A percentile compares a stretch with the other conserved stretches of the same genome.
Evolutionary conservation across 2,113 vertebrate species (phyloP).

Genomic region (Camelus bactrianus): DNA sequence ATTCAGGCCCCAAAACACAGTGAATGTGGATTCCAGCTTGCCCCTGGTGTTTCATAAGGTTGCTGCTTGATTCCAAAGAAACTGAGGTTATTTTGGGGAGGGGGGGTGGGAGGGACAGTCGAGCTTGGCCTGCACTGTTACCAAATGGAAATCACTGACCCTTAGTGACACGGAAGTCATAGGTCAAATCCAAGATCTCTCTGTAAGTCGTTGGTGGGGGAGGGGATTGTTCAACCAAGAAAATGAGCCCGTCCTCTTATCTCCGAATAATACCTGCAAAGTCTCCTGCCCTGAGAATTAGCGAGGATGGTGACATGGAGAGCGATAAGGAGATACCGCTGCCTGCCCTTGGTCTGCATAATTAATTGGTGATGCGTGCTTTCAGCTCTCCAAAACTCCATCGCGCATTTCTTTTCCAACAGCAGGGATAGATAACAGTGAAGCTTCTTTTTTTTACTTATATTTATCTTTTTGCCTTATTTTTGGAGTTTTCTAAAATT

Average conservation of each 20-base stretch:
- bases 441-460: background rate
- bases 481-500: constrained; percentile 65
- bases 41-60: background rate
- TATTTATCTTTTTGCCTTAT: constrained; percentile 35
- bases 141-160: background rate
- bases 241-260: background rate
- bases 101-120: background rate
- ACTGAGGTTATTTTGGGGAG: background rate
- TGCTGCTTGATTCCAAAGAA: background rate
- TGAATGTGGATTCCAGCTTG: background rate
- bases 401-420: background rate
- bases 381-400: background rate
- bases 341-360: accelerated
- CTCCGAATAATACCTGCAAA: background rate
- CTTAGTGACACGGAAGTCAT: background rate
- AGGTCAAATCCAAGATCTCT: constrained; percentile 60
- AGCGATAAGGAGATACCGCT: accelerated
- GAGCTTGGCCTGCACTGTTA: too few relatives aligned
- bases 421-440: background rate
- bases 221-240: constrained; percentile 17
- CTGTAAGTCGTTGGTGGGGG: background rate
- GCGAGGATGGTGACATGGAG: background rate
- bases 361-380: background rate
- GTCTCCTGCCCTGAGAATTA: background rate
- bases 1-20: background rate